Base-by-base conservation (phyloP, 2,113 vertebrate genomes). In the Eidolon helvum region DNA sequence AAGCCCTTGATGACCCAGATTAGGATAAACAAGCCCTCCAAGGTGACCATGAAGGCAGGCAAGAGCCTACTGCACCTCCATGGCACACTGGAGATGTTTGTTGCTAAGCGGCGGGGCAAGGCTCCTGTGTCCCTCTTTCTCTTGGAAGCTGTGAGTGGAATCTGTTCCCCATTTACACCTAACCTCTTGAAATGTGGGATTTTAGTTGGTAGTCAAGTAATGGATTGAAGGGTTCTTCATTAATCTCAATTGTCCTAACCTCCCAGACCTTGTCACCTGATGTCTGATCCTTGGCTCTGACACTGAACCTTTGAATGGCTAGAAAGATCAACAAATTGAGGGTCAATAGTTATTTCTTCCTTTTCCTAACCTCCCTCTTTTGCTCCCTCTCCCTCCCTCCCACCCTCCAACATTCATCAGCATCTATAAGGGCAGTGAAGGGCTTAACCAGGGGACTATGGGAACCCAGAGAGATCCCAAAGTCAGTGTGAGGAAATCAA, bases 121-220 rank as follows among this genome's bases (percentile, higher is more conserved):
- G 14, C 33, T 6, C 95, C 57, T 0, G 7, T 21, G 18, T 80
- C 92, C 22, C 94, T 98, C 53, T 98, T 98, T 9, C 4, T 96
- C 61, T 90, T 98, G 90, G 94, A 98, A 53, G 16, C 63, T 30
- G 98, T 98, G 94, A 98, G 98, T 96, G n/a, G 38, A 74, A 30
- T 10, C 15, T 12, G 6, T 63, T 53, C 33, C 43, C 78, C 19
- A 21, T 11, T 33, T 21, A 35, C 21, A 15, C 53, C 57, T 19
- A 16, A 24, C 18, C 7, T 78, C 8, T 14, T 38, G 48, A 48
- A 69, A 53, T 30, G 24, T 22, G n/a, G 55, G 57, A 43, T 72
- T 79, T 89, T 68, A 92, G 50, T 7, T 86, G 50, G 61, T 15
- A 86, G 28, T 16, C n/a, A 26, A 61, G 35, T 65, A 59, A 38